Evolutionary conservation across 1,140 invertebrate species (phyloP).

Genomic region (Wasmannia auropunctata): DNA sequence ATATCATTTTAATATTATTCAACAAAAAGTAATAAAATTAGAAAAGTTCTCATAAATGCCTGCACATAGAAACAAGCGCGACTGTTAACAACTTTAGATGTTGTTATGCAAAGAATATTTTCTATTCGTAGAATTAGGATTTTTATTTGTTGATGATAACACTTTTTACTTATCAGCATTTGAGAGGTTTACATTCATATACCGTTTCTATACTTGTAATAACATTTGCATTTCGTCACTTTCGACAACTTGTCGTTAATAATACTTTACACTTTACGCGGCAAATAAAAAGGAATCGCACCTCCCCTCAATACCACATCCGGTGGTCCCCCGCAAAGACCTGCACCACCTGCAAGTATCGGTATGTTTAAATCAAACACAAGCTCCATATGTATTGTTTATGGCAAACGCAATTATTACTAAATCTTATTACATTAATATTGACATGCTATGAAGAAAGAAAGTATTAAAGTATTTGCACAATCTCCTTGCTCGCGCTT

Average conservation of each 20-base stretch:
- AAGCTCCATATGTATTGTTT: neutral
- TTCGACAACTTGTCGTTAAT: constrained; percentile 63
- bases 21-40: neutral
- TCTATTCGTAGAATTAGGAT: constrained; percentile 2
- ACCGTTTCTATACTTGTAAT: constrained; percentile 32
- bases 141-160: constrained; percentile 29
- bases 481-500: neutral
- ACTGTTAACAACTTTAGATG: neutral
- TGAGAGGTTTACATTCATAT: neutral
- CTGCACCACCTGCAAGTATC: constrained; percentile 83
- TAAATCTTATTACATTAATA: neutral
- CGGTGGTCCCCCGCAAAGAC: constrained; percentile 82
- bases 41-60: neutral
- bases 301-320: constrained; percentile 69
- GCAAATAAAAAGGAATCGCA: constrained; percentile 78
- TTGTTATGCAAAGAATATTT: constrained; percentile 1
- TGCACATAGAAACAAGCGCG: neutral
- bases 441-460: neutral
- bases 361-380: constrained; percentile 78
- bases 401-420: neutral
- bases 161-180: neutral
- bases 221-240: constrained; percentile 44
- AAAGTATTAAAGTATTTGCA: neutral
- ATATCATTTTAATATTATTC: constrained; percentile 6
- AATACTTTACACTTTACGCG: constrained; percentile 79